These are phyloP conservation scores for Pseudococcus viburni DNA, from an alignment of 2,888 invertebrate species.

Conservation along the genomic window DNA sequence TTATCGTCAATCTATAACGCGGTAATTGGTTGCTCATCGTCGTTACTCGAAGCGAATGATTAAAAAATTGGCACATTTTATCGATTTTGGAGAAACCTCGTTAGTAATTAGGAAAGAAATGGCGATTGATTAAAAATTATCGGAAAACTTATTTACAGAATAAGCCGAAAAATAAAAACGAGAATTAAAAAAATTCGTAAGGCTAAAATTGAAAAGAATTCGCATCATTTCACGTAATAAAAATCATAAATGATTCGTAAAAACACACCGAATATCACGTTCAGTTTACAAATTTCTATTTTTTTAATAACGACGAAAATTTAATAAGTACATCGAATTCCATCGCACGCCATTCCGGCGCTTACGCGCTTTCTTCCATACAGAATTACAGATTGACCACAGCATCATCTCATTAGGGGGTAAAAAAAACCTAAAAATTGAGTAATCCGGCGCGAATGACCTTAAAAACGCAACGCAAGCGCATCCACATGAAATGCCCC, in stretches of 20 bases:
- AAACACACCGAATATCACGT: too few species aligned
- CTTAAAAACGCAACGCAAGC: constrained; percentile 51
- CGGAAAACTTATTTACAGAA: too few species aligned
- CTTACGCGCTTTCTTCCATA: not conserved
- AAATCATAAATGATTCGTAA: too few species aligned
- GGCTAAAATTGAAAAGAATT: too few species aligned
- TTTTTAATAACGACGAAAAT: too few species aligned
- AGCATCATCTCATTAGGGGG: constrained; percentile 40
- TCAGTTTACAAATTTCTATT: too few species aligned
- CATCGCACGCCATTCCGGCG: too few species aligned
- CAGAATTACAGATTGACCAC: not conserved
- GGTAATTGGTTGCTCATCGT: constrained; percentile 2
- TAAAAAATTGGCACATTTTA: not conserved
- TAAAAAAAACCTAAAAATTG: not conserved
- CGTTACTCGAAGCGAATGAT: not conserved
- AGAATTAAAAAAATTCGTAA: too few species aligned
- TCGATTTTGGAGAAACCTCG: not conserved
- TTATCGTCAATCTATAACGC: not conserved
- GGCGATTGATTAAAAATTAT: too few species aligned
- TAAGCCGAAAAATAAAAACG: too few species aligned
- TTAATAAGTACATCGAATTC: too few species aligned
- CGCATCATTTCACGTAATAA: too few species aligned
- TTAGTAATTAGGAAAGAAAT: not conserved
- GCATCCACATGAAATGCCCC: constrained; percentile 15
- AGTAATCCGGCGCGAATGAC: constrained; percentile 25